Evolutionary conservation across 2,888 invertebrate genomes (phyloP), one percentile per base, ranked within the genome.

Genomic region (Stenotaenia linearis): DNA sequence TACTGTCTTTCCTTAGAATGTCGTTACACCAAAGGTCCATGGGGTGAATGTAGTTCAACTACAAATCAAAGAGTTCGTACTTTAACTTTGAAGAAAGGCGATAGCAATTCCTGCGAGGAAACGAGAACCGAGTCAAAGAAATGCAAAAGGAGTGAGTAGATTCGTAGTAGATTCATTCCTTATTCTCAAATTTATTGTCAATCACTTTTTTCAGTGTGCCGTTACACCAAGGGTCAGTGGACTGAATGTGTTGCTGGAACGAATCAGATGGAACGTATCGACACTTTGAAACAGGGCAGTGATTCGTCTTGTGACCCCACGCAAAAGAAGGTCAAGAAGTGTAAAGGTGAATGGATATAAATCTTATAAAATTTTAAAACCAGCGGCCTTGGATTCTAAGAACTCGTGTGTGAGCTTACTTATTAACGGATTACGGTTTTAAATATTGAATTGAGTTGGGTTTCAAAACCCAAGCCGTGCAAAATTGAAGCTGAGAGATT

Each of bases 81-180:
- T 81, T 89, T 95, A 83, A 94, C 92, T 32, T 88, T 96, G 84
- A 95, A 95, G 88, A 94, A 93, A 85, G 94, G 94, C 50, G 93
- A 94, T 86, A 88, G 90, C 61, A 89, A 91, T 81, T 90, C 90
- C 83, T 95, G 95, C 87, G 94, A 94, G 86, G 90, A 90, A 82
- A 91, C 92, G 83, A 94, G 94, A 88, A 93, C 91, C 81, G 93
- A 95, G 84, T 92, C 93, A 87, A 95, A 95, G 89, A 95, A 94
- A 85, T 95, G 95, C 91, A 95, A 94, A 89, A 95, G 94, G 90
- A 93, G 95, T 94, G 88, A 85, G 85, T 79, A n/a, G 10, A 50
- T 78, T 80, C 21, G 18, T n/a, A 23, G 37, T 23, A 45, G 23
- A 77, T 45, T n/a, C 1, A n/a, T 30, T 25, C 18, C 18, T 78